These are phyloP conservation scores for Oncopodura yosiiana DNA, from an alignment of 1,140 invertebrate genomes.

Conservation along the genomic window DNA sequence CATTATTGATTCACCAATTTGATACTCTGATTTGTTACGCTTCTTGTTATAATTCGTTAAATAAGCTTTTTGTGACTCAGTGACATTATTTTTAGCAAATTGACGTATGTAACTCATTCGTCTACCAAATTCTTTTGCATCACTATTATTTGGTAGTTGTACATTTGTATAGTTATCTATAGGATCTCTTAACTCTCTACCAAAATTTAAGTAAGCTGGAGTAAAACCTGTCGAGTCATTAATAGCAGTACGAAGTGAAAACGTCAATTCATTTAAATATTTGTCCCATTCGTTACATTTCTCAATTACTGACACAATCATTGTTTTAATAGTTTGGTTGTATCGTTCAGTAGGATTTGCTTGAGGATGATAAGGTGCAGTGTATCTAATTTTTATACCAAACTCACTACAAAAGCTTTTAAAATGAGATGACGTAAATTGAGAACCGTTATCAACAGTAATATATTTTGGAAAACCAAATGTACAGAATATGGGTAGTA, in stretches of 20 bases:
- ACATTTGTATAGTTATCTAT: neutral
- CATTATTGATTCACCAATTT: too few species aligned
- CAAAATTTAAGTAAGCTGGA: slow-evolving; percentile 39
- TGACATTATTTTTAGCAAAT: too few species aligned
- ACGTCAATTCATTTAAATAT: slow-evolving; percentile 38
- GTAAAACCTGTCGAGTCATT: slow-evolving; percentile 38
- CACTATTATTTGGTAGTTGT: too few species aligned
- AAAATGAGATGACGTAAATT: slow-evolving; percentile 28
- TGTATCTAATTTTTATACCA: neutral
- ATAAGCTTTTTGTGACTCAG: too few species aligned
- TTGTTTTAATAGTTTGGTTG: slow-evolving; percentile 20
- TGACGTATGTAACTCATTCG: too few species aligned
- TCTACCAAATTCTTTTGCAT: neutral
- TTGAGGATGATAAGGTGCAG: slow-evolving; percentile 28
- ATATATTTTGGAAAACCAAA: slow-evolving; percentile 33
- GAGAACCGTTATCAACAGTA: slow-evolving; percentile 34
- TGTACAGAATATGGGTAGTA: slow-evolving; percentile 26
- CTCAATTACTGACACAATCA: slow-evolving; percentile 24
- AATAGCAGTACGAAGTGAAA: slow-evolving; percentile 40
- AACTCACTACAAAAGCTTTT: neutral
- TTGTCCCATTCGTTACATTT: slow-evolving; percentile 36
- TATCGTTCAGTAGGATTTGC: slow-evolving; percentile 20
- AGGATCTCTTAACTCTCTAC: slow-evolving; percentile 38
- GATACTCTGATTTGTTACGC: too few species aligned
- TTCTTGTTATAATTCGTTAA: too few species aligned